phyloP scores from a whole-genome alignment of 2,888 invertebrate genomes.

The Helobdella robusta region DNA sequence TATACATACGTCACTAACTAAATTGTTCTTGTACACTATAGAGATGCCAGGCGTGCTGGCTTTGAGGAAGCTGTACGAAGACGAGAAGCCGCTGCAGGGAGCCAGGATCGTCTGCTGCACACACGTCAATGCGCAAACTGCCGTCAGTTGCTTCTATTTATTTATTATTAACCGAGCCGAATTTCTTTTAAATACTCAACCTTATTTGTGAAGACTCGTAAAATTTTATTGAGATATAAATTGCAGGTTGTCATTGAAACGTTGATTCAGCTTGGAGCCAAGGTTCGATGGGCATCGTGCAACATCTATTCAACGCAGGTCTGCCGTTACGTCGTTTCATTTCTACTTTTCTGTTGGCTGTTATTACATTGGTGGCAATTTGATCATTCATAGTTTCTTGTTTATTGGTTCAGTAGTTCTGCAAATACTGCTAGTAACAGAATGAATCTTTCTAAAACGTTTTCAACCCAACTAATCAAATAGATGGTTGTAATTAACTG shows the following conservation, averaged over 20 bases:
- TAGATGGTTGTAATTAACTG: too few species aligned
- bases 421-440: too few species aligned
- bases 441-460: too few species aligned
- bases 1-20: too few species aligned
- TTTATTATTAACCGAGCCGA: background rate
- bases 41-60: slow-evolving; percentile 99
- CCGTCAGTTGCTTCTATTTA: too few species aligned
- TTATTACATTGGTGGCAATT: too few species aligned
- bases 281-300: slow-evolving; percentile 97
- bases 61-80: slow-evolving; percentile 74
- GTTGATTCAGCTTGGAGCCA: slow-evolving; percentile 82
- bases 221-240: background rate
- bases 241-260: slow-evolving; percentile 83
- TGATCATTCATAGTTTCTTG: too few species aligned
- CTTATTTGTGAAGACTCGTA: background rate
- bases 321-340: too few species aligned
- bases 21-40: too few species aligned
- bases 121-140: slow-evolving; percentile 95
- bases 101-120: slow-evolving; percentile 94
- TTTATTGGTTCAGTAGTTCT: too few species aligned
- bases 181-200: background rate
- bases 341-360: too few species aligned
- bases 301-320: slow-evolving; percentile 99
- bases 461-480: too few species aligned
- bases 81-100: slow-evolving; percentile 82